Evolutionary conservation across 2,888 invertebrate species (phyloP).

Genomic region (Monochamus alternatus): DNA sequence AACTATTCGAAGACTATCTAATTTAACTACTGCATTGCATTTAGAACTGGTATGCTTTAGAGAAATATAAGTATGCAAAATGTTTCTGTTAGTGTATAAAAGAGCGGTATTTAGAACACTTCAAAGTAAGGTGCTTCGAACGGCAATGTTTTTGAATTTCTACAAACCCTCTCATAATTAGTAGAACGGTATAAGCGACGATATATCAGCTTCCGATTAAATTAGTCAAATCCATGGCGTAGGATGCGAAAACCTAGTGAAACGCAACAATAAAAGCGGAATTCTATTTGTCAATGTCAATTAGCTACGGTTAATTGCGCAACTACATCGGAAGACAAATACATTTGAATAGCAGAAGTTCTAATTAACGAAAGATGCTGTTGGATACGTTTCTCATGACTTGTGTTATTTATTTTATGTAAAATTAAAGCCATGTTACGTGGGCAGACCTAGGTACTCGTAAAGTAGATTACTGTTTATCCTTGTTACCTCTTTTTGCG

Average conservation of each 20-base stretch:
- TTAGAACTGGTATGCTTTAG: too few species aligned
- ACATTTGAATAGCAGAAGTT: conserved; percentile 2
- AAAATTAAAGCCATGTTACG: background rate
- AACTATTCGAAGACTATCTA: too few species aligned
- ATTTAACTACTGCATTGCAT: too few species aligned
- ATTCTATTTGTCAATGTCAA: conserved; percentile 39
- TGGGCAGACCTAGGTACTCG: background rate
- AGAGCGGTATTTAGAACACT: too few species aligned
- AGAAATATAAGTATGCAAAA: too few species aligned
- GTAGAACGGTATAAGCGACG: background rate
- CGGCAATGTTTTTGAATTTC: background rate
- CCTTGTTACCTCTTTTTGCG: background rate
- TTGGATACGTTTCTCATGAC: background rate
- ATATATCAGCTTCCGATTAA: conserved; percentile 22
- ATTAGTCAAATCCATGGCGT: conserved; percentile 8
- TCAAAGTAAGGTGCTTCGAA: too few species aligned
- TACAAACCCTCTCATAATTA: background rate
- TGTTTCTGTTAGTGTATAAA: too few species aligned
- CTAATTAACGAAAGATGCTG: conserved; percentile 18
- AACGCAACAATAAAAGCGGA: conserved; percentile 10
- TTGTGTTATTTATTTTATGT: background rate
- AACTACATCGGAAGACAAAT: conserved; percentile 27
- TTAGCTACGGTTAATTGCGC: conserved; percentile 27
- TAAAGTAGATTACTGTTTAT: background rate
- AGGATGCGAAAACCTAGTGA: conserved; percentile 16